Conservation (phyloP, 2,888 invertebrate species). For the Torymus auratus region DNA sequence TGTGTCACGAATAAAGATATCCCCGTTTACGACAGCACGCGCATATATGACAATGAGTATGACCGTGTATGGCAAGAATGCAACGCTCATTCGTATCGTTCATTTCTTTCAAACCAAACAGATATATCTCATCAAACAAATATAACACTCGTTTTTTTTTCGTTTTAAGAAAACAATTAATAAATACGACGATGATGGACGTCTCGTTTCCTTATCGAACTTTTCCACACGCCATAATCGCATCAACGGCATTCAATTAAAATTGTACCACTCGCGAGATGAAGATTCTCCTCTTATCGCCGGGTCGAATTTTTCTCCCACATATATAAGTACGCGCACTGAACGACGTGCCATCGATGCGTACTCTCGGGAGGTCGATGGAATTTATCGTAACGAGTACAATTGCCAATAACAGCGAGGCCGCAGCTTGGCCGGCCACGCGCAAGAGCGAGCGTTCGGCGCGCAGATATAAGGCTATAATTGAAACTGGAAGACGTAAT, state of each 20-base stretch:
- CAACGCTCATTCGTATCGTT: too few relatives aligned
- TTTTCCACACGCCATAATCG: too few relatives aligned
- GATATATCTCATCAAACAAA: too few relatives aligned
- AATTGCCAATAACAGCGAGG: conserved; percentile 49
- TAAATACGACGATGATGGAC: too few relatives aligned
- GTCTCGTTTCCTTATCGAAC: too few relatives aligned
- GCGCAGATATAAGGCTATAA: conserved; percentile 24
- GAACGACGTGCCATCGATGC: not conserved
- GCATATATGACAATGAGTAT: not conserved
- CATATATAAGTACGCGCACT: too few relatives aligned
- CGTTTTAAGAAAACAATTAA: too few relatives aligned
- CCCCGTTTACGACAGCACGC: not conserved
- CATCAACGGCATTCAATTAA: too few relatives aligned
- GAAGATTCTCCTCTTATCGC: not conserved
- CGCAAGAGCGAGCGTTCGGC: not conserved
- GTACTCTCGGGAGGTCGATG: conserved; percentile 36
- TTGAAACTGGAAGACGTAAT: conserved; percentile 36
- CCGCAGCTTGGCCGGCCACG: not conserved
- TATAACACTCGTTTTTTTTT: too few relatives aligned
- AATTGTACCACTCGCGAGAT: too few relatives aligned
- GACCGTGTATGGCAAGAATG: not conserved
- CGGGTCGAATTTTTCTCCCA: conserved; percentile 26
- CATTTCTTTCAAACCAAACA: too few relatives aligned
- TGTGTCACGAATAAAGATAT: conserved; percentile 23
- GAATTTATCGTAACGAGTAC: conserved; percentile 48